Conservation (phyloP, 2,113 vertebrate genomes). For the Steatornis caripensis region DNA sequence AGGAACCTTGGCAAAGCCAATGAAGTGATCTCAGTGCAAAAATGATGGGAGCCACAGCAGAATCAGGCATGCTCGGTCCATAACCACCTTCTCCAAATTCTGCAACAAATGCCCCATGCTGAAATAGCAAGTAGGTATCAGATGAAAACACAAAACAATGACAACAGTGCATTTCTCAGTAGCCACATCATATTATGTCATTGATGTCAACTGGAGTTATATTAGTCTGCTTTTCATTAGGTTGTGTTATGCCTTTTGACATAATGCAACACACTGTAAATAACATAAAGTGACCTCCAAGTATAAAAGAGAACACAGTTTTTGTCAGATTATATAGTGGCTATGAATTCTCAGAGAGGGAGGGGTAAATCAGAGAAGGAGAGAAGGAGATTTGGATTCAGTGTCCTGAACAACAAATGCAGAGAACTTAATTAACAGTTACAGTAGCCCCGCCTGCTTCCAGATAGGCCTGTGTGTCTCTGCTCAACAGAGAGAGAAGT, state of each 20-base stretch:
- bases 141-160: conserved; percentile 29
- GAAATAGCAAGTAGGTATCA: neutral
- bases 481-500: neutral
- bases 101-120: neutral
- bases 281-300: conserved; percentile 65
- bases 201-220: conserved; percentile 42
- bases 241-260: conserved; percentile 60
- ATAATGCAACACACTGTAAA: conserved; percentile 57
- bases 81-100: neutral
- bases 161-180: conserved; percentile 47
- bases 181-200: conserved; percentile 66
- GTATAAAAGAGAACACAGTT: conserved; percentile 54
- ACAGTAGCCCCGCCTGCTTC: neutral
- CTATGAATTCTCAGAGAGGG: neutral
- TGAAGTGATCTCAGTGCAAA: neutral
- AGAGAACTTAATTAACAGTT: conserved; percentile 19
- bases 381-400: neutral
- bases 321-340: conserved; percentile 57
- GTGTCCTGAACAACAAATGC: conserved; percentile 5
- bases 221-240: conserved; percentile 54
- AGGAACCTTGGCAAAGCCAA: neutral
- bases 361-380: neutral
- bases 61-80: neutral
- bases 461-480: neutral
- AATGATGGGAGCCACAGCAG: neutral